phyloP scores from a whole-genome alignment of 2,113 vertebrate species.

The Sinosuthora webbiana region DNA sequence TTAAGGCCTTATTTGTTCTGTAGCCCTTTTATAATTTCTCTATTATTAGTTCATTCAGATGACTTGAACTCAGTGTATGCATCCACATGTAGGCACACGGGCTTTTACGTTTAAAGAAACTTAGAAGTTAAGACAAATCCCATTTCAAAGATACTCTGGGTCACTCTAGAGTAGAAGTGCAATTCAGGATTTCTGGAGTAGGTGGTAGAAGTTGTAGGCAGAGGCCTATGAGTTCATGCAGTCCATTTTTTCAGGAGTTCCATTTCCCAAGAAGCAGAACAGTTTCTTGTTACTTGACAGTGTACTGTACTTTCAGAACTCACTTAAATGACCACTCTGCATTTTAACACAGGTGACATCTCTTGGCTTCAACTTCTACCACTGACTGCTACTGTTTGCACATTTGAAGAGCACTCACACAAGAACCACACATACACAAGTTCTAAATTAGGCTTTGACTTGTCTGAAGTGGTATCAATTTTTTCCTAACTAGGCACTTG shows the following conservation, averaged over 20 bases:
- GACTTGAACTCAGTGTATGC: neutral
- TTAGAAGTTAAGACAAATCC: neutral
- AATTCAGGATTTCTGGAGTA: neutral
- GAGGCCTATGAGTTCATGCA: neutral
- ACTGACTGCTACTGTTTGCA: accelerated
- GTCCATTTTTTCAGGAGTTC: neutral
- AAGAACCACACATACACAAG: neutral
- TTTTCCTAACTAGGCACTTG: neutral
- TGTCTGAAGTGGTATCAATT: neutral
- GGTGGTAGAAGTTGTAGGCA: neutral
- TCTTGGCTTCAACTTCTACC: neutral
- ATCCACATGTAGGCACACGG: neutral
- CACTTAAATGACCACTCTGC: neutral
- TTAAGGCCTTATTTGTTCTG: neutral
- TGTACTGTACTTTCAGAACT: neutral
- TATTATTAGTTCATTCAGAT: neutral
- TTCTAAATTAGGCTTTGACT: neutral
- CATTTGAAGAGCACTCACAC: neutral
- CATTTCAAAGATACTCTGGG: neutral
- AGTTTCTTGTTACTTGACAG: neutral
- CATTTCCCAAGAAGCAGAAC: neutral
- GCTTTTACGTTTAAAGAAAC: neutral
- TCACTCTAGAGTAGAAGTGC: neutral
- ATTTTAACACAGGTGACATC: neutral
- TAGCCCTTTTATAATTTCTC: neutral